Conservation (phyloP, 1,140 invertebrate genomes). For the Radopholus similis region DNA sequence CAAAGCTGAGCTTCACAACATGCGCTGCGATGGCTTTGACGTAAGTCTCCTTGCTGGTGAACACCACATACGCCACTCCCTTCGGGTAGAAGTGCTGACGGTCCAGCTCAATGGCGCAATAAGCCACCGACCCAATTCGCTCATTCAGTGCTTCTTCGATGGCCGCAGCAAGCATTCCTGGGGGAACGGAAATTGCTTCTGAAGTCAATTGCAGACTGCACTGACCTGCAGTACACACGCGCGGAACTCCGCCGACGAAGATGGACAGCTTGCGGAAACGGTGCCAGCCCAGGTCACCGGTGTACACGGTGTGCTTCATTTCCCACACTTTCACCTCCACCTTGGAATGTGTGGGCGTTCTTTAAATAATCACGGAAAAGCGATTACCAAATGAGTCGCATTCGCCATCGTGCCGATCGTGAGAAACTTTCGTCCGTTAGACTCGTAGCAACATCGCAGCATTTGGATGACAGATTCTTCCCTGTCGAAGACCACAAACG, state of each 20-base stretch:
- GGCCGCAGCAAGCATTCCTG: constrained; percentile 7
- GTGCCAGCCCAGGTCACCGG: constrained; percentile 17
- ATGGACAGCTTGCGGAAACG: constrained; percentile 18
- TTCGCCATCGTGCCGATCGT: not conserved
- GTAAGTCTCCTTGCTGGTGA: constrained; percentile 20
- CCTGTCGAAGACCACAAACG: constrained; percentile 25
- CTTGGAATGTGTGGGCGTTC: constrained; percentile 5
- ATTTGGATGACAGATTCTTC: constrained; percentile 19
- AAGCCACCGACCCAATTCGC: constrained; percentile 16
- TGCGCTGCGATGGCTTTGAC: constrained; percentile 21
- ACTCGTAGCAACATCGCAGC: constrained; percentile 11
- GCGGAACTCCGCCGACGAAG: constrained; percentile 27
- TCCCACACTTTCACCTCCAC: constrained; percentile 30
- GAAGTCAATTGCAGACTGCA: not conserved
- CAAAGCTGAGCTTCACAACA: constrained; percentile 17
- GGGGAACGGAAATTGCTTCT: not conserved
- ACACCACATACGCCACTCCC: constrained; percentile 24
- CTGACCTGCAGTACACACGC: constrained; percentile 25
- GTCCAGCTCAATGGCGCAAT: constrained; percentile 26
- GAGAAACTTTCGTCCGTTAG: constrained; percentile 17
- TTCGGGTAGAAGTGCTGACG: constrained; percentile 15
- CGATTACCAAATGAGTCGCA: constrained; percentile 4
- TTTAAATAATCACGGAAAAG: constrained; percentile 1
- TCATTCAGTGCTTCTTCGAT: constrained; percentile 8
- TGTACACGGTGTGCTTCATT: constrained; percentile 13